A percentile compares a stretch with the other conserved stretches of the same genome.
phyloP scores from a whole-genome alignment of 2,888 invertebrate genomes.

The Cerastis leucographa region DNA sequence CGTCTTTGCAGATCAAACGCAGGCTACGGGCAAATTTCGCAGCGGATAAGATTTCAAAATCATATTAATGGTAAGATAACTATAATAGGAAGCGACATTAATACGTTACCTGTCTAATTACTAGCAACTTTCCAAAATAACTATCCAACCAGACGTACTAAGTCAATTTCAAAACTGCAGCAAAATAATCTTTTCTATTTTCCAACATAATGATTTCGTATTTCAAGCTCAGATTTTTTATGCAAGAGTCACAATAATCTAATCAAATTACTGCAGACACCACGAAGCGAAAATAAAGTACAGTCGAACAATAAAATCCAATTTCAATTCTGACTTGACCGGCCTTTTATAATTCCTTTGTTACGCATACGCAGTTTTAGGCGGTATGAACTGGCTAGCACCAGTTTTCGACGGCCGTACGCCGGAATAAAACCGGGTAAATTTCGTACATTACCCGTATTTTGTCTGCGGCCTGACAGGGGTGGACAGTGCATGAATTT shows the following conservation, averaged over 20 bases:
- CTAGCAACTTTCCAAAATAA: constrained; percentile 74
- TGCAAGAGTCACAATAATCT: constrained; percentile 19
- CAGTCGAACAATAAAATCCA: constrained; percentile 57
- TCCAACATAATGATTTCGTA: constrained; percentile 19
- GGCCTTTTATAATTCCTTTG: constrained; percentile 68
- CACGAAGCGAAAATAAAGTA: constrained; percentile 49
- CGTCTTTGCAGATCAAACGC: constrained; percentile 83
- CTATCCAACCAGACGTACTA: constrained; percentile 27
- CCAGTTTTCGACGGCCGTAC: constrained; percentile 65
- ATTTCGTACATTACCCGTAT: constrained; percentile 78
- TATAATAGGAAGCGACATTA: constrained; percentile 5
- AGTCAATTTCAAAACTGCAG: constrained; percentile 19
- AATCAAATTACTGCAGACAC: constrained; percentile 52
- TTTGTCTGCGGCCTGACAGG: constrained; percentile 81
- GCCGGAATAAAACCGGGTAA: constrained; percentile 79
- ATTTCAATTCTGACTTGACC: constrained; percentile 60
- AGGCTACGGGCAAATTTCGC: constrained; percentile 86
- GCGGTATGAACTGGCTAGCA: constrained; percentile 45
- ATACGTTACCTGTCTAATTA: constrained; percentile 42
- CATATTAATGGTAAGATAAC: constrained; percentile 87
- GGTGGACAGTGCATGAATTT: constrained; percentile 84
- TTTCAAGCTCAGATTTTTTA: constrained; percentile 40
- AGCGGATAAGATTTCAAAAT: constrained; percentile 86
- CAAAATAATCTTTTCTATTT: constrained; percentile 20
- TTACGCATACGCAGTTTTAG: constrained; percentile 67